Percentiles rank a stretch among this genome's conserved stretches.
Evolutionary conservation across 2,888 invertebrate species (phyloP).

Genomic region (Papilio protenor): DNA sequence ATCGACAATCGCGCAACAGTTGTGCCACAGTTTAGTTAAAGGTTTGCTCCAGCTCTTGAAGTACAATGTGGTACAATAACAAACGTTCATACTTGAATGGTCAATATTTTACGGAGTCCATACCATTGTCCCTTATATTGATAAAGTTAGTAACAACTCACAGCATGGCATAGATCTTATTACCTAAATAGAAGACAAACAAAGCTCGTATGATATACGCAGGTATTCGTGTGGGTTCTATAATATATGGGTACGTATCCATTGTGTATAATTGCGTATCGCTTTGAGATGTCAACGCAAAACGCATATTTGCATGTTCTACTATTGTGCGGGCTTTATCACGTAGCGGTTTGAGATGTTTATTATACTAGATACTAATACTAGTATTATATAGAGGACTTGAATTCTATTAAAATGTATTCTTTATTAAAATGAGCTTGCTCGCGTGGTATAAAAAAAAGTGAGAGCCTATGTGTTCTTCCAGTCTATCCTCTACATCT

Average conservation of each 20-base stretch:
- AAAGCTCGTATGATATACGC: neutral
- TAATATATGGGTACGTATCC: neutral
- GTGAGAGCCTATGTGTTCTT: too few species aligned
- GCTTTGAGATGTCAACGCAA: conserved; percentile 20
- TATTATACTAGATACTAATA: neutral
- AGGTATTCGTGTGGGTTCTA: neutral
- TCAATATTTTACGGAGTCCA: too few species aligned
- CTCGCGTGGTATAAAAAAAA: too few species aligned
- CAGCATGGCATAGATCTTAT: neutral
- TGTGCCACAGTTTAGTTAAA: too few species aligned
- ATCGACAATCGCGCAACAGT: too few species aligned
- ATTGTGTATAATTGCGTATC: conserved; percentile 12
- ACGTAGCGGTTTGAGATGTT: neutral
- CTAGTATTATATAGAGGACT: neutral
- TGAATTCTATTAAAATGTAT: neutral
- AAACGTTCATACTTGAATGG: too few species aligned
- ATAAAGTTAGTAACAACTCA: neutral
- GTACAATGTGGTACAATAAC: too few species aligned
- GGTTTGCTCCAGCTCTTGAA: too few species aligned
- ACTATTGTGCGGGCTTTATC: neutral
- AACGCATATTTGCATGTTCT: conserved; percentile 16
- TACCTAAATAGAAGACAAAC: neutral
- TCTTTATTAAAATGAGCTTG: too few species aligned
- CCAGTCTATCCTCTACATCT: too few species aligned
- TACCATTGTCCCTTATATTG: too few species aligned